Conservation (phyloP, 2,797 vertebrate species). For the Artibeus lituratus region DNA sequence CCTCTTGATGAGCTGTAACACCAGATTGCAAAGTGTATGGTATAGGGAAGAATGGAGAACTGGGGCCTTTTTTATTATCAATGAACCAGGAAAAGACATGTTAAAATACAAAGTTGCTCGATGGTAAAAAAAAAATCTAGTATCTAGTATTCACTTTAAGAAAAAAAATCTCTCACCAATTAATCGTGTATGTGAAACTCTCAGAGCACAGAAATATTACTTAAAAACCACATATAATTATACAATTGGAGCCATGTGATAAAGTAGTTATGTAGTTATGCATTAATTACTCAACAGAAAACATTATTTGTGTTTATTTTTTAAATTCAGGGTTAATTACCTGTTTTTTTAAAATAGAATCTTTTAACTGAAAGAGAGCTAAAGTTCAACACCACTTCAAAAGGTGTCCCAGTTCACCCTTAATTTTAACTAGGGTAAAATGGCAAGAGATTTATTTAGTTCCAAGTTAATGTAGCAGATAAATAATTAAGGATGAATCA, state of each 20-base stretch:
- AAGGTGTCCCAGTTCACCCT: neutral
- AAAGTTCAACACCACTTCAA: slow-evolving; percentile 16
- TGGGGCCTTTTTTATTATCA: neutral
- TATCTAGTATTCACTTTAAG: neutral
- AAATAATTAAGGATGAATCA: neutral
- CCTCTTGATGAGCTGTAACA: neutral
- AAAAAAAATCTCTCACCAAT: neutral
- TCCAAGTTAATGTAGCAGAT: neutral
- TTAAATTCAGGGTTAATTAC: slow-evolving; percentile 26
- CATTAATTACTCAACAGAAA: slow-evolving; percentile 21
- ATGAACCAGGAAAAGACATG: neutral
- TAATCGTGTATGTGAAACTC: slow-evolving; percentile 20
- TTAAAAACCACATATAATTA: slow-evolving; percentile 50
- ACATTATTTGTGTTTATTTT: slow-evolving; percentile 36
- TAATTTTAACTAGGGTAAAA: slow-evolving; percentile 6
- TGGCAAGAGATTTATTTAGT: neutral
- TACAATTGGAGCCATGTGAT: slow-evolving; percentile 43
- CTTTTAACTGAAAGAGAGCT: slow-evolving; percentile 30
- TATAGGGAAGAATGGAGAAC: neutral
- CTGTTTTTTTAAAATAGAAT: neutral
- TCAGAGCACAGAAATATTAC: neutral
- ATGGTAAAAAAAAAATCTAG: neutral
- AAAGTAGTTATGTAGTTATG: slow-evolving; percentile 50
- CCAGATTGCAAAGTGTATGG: neutral
- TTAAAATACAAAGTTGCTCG: neutral